Evolutionary conservation across 2,888 invertebrate species (phyloP), one percentile per base, ranked within the genome.

Genomic region (Hemaris fuciformis): DNA sequence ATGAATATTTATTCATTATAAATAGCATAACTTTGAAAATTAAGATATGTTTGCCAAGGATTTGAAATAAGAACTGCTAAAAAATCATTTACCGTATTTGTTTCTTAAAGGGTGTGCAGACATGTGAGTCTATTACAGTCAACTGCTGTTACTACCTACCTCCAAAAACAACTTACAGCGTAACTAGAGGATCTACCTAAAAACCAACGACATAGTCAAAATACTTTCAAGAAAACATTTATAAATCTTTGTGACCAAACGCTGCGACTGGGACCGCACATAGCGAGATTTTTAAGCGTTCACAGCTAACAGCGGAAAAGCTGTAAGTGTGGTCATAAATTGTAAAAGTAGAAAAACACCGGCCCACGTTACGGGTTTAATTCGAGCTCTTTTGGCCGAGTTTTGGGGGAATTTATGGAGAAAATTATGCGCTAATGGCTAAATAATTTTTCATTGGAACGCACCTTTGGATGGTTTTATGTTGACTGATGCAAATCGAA

Each of bases 241-340:
- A 64, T 61, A 63, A 62, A 64, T 64, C 62, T 2, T 46, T 43
- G 59, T 56, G 27, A 43, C 23, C 68, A n/a, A 53, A 20, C 68
- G 75, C 78, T 69, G 45, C 20, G 66, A 77, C 63, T 70, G 63
- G 27, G 61, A 45, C 69, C 66, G 63, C 46, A 61, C 67, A 67
- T 66, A 74, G 70, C 76, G 79, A 81, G 81, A 85, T 83, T 85
- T 87, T 87, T 81, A 88, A 88, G 83, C 85, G 88, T 84, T 81
- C 77, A 66, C 80, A 69, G 78, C 77, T 74, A 82, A 81, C 80
- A 79, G 74, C 75, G 77, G 79, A 78, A 77, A 75, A 79, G 61
- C 81, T 72, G 74, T 86, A 89, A 91, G 90, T 91, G 89, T 82
- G 74, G 80, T 85, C 66, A 90, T 91, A 91, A 90, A 91, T 90